Conservation (phyloP, 2,888 invertebrate species). For the Mesoligia furuncula region DNA sequence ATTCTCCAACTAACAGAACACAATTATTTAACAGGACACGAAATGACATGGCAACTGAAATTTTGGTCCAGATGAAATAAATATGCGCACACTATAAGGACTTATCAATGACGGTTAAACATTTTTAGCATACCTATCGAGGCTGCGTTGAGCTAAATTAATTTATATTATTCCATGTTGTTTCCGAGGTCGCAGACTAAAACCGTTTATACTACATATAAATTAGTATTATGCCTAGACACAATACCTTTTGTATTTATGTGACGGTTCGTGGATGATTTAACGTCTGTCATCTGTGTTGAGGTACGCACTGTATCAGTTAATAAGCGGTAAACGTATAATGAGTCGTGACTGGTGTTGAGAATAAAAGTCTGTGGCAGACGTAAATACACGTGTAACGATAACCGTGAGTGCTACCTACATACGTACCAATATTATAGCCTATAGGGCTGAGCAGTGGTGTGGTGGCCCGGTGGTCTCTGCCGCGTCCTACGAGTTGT, state of each 20-base stretch:
- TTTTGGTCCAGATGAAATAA: conserved; percentile 4
- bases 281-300: conserved; percentile 36
- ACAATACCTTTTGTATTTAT: conserved; percentile 56
- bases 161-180: conserved; percentile 48
- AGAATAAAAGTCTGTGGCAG: conserved; percentile 63
- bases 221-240: conserved; percentile 49
- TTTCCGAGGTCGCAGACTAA: conserved; percentile 58
- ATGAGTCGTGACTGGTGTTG: conserved; percentile 68
- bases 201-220: conserved; percentile 51
- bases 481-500: too few relatives aligned
- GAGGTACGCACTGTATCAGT: conserved; percentile 14
- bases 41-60: conserved; percentile 11
- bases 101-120: conserved; percentile 34
- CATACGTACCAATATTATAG: conserved; percentile 5
- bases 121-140: conserved; percentile 40
- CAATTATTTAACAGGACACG: background rate
- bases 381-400: conserved; percentile 59
- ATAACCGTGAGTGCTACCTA: conserved; percentile 41
- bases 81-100: conserved; percentile 19
- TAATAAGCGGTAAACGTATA: conserved; percentile 57
- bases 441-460: background rate
- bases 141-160: conserved; percentile 43
- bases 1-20: conserved; percentile 5
- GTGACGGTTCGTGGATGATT: conserved; percentile 33
- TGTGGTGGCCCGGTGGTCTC: too few relatives aligned